These are phyloP conservation scores for Emydoidea blandingii DNA, from an alignment of 2,797 vertebrate species.

Conservation along the genomic window DNA sequence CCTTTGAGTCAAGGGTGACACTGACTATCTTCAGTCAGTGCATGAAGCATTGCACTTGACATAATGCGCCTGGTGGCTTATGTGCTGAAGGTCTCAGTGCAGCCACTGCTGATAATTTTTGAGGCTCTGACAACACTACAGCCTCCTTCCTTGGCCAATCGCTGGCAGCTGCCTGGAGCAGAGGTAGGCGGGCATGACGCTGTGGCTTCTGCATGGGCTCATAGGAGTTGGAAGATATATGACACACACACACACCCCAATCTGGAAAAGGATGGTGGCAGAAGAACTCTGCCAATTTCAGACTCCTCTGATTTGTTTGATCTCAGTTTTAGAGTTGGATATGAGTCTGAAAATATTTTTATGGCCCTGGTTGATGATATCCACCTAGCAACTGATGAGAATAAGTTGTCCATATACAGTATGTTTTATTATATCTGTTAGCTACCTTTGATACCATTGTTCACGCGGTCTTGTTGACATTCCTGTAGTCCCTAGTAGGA, in stretches of 20 bases:
- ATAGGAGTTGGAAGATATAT: neutral
- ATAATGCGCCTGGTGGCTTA: neutral
- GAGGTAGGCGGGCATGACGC: neutral
- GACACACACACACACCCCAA: neutral
- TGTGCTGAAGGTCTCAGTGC: neutral
- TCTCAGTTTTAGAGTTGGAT: neutral
- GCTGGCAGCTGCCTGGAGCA: neutral
- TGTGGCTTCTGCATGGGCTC: accelerated
- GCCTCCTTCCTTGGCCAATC: neutral
- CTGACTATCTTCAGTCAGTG: neutral
- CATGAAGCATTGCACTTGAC: accelerated
- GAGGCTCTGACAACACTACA: neutral
- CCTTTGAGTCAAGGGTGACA: neutral
- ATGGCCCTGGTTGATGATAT: neutral
- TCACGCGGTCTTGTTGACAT: neutral
- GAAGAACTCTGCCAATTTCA: neutral
- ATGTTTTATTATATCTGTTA: neutral
- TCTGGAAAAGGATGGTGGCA: neutral
- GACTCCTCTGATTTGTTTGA: neutral
- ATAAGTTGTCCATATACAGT: neutral
- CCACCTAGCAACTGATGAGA: neutral
- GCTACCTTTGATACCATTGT: neutral
- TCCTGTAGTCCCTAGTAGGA: neutral
- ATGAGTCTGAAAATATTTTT: neutral
- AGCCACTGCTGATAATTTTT: neutral